These are phyloP conservation scores for Miniopterus natalensis DNA, from an alignment of 2,113 vertebrate genomes.

Conservation along the genomic window DNA sequence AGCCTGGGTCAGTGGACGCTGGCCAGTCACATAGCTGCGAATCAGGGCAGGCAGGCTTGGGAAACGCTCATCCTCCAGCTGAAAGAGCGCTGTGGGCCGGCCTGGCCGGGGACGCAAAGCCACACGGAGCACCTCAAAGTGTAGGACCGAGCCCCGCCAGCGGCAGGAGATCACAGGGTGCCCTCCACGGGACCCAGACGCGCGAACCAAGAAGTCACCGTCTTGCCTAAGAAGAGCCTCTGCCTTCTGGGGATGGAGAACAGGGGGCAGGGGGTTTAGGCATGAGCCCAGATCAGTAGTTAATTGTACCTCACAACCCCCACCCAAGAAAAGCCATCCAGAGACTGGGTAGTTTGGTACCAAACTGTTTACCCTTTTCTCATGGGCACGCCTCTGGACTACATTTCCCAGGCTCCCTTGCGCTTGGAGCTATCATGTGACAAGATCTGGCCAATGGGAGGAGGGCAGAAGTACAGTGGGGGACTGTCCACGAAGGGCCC, in stretches of 20 bases:
- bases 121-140: conserved; percentile 93
- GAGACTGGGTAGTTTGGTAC: neutral
- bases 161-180: conserved; percentile 91
- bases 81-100: conserved; percentile 90
- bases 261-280: neutral
- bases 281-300: neutral
- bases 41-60: conserved; percentile 92
- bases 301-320: neutral
- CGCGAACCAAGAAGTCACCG: conserved; percentile 93
- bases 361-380: neutral
- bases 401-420: conserved; percentile 55
- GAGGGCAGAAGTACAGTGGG: neutral
- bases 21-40: conserved; percentile 89
- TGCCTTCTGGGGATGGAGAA: conserved; percentile 86
- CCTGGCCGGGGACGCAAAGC: conserved; percentile 92
- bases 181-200: conserved; percentile 82
- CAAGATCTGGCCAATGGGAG: neutral
- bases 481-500: neutral
- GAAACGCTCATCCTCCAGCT: conserved; percentile 94
- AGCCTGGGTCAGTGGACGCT: conserved; percentile 88
- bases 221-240: conserved; percentile 90
- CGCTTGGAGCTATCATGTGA: neutral
- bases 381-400: neutral
- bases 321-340: neutral
- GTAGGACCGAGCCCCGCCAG: conserved; percentile 89